A percentile compares a stretch with the other conserved stretches of the same genome.
Evolutionary conservation across 1,140 invertebrate species (phyloP).

Genomic region (Colletes latitarsis): DNA sequence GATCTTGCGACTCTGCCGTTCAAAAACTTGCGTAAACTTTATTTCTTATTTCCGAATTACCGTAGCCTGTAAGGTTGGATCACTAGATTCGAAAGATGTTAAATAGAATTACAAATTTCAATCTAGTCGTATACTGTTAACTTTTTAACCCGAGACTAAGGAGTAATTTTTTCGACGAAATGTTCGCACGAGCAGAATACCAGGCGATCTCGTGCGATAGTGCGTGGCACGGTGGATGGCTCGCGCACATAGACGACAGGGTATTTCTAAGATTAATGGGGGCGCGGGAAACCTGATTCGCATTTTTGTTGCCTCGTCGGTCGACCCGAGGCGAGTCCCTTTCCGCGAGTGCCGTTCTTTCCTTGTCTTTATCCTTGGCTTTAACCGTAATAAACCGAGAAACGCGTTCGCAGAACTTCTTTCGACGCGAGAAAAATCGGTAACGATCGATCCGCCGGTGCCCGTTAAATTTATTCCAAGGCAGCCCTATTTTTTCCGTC

Average conservation of each 20-base stretch:
- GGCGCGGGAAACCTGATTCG: conserved; percentile 62
- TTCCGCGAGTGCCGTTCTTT: conserved; percentile 35
- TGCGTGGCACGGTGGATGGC: background rate
- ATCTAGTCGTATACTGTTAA: no score
- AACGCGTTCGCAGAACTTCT: conserved; percentile 26
- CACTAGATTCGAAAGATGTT: no score
- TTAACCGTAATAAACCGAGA: conserved; percentile 56
- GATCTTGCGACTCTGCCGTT: no score
- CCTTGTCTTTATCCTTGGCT: conserved; percentile 29
- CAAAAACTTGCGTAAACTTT: no score
- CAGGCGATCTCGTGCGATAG: no score
- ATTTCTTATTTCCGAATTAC: no score
- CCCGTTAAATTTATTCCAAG: conserved; percentile 60
- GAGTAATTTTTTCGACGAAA: background rate
- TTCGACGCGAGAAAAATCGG: conserved; percentile 37
- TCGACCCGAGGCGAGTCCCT: conserved; percentile 21
- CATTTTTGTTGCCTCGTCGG: conserved; percentile 52
- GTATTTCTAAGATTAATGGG: conserved; percentile 63
- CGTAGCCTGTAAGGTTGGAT: no score
- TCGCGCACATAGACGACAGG: conserved; percentile 12
- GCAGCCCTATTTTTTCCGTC: conserved; percentile 46
- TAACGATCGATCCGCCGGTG: conserved; percentile 48
- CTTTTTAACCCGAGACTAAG: no score
- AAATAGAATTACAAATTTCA: no score
- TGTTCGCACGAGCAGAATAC: no score